These are phyloP conservation scores for Erebia palarica DNA, from an alignment of 2,888 invertebrate genomes.

Conservation along the genomic window DNA sequence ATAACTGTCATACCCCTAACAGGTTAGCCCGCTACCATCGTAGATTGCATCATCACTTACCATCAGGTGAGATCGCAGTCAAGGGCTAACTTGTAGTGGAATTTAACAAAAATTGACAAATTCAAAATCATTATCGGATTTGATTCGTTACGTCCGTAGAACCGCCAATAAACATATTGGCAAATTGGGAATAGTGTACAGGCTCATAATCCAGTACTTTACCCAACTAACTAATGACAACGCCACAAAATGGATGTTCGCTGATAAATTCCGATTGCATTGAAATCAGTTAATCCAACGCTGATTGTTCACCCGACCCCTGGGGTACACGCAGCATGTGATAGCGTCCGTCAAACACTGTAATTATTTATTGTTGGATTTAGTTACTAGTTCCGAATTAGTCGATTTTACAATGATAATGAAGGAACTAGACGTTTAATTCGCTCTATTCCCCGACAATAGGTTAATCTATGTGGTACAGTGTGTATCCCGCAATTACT, in stretches of 20 bases:
- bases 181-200: conserved; percentile 4
- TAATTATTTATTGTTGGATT: conserved; percentile 9
- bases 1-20: no score
- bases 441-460: no score
- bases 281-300: conserved; percentile 33
- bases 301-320: conserved; percentile 27
- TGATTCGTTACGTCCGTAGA: neutral
- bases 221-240: conserved; percentile 35
- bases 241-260: conserved; percentile 30
- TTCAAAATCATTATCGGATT: neutral
- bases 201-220: conserved; percentile 18
- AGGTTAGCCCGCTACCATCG: no score
- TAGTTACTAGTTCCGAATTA: neutral
- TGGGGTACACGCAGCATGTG: conserved; percentile 19
- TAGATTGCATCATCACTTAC: no score
- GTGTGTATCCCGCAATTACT: no score
- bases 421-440: no score
- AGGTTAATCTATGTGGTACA: no score
- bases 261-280: conserved; percentile 37
- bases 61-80: no score
- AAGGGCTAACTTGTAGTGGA: no score
- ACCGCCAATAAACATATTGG: conserved; percentile 6
- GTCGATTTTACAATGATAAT: no score
- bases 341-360: conserved; percentile 20
- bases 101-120: neutral